A percentile compares a stretch with the other conserved stretches of the same genome.
Conservation (phyloP, 2,113 vertebrate species). For the Corydoras maculifer region DNA sequence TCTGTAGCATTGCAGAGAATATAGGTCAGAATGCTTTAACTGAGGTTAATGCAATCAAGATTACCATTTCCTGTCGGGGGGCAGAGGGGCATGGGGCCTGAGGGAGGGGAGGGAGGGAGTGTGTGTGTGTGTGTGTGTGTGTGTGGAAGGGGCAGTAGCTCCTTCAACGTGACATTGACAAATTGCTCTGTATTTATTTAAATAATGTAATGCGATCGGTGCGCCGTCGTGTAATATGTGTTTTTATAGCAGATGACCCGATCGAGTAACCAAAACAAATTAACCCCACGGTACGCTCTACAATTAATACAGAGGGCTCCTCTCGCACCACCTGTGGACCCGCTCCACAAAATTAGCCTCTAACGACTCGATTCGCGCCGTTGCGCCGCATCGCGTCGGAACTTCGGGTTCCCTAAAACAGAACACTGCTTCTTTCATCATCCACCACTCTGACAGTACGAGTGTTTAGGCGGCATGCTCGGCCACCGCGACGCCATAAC, state of each 20-base stretch:
- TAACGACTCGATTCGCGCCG: too few species aligned
- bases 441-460: too few species aligned
- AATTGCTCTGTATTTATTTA: conserved; percentile 96
- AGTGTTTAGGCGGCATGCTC: too few species aligned
- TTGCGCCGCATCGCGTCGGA: too few species aligned
- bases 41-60: conserved; percentile 84
- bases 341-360: neutral
- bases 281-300: conserved; percentile 64
- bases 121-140: conserved; percentile 21
- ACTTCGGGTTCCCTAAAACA: too few species aligned
- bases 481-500: too few species aligned
- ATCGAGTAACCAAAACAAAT: conserved; percentile 83
- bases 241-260: conserved; percentile 78
- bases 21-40: conserved; percentile 62
- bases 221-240: conserved; percentile 79
- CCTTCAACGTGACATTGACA: conserved; percentile 89
- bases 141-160: conserved; percentile 64
- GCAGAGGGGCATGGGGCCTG: conserved; percentile 18
- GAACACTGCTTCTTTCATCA: too few species aligned
- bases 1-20: conserved; percentile 67
- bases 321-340: conserved; percentile 34
- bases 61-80: conserved; percentile 79
- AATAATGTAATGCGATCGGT: conserved; percentile 87
- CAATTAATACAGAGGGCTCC: conserved; percentile 41
- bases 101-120: conserved; percentile 37